phyloP scores from a whole-genome alignment of 2,113 vertebrate species.

The Myodes glareolus region DNA sequence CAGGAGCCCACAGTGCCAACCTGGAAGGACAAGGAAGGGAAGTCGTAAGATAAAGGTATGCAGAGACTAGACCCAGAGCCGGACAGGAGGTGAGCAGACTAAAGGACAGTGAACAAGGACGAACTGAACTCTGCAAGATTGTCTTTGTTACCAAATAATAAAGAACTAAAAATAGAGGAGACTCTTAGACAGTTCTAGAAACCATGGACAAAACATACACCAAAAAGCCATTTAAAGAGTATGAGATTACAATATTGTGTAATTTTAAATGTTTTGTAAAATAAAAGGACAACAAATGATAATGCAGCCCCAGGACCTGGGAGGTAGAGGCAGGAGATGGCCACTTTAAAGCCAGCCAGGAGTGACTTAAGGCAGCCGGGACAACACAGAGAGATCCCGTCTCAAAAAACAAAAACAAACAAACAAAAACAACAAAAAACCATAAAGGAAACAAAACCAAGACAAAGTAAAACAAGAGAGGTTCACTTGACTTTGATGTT shows the following conservation, averaged over 20 bases:
- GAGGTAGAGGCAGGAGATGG: not conserved
- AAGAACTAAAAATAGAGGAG: not conserved
- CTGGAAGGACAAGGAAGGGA: not conserved
- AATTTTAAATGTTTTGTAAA: slow-evolving; percentile 7
- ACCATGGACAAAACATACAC: not conserved
- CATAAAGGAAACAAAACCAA: not conserved
- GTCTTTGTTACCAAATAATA: not conserved
- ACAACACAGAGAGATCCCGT: not conserved
- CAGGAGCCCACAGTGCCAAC: not conserved
- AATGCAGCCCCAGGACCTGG: not conserved
- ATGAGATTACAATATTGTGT: not conserved
- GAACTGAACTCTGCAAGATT: not conserved
- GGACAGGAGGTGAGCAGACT: not conserved
- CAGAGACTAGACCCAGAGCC: not conserved
- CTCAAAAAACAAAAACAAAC: not conserved
- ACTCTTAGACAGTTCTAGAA: not conserved
- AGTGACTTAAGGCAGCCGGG: not conserved
- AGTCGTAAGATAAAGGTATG: not conserved
- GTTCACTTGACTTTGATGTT: not conserved
- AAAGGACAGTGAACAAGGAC: not conserved
- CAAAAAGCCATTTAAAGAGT: slow-evolving; percentile 16
- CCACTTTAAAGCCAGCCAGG: not conserved
- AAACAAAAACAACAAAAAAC: no score
- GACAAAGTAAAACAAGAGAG: not conserved
- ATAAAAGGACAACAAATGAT: not conserved